Base-by-base conservation (phyloP, 2,888 invertebrate species). In the Camponotus fellah region DNA sequence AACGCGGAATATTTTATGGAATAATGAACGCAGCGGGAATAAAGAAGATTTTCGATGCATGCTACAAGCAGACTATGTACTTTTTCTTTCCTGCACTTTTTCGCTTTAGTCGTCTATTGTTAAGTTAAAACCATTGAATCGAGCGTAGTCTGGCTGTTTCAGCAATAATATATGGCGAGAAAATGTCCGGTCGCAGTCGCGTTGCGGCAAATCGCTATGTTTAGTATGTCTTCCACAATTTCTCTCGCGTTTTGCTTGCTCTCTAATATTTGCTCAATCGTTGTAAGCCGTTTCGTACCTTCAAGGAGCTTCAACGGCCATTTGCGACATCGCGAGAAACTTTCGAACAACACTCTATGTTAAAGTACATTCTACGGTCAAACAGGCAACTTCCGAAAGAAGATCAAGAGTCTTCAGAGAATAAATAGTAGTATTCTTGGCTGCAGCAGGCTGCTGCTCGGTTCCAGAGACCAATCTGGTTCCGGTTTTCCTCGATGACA, bases 121-220 rank as follows among this genome's bases (percentile, higher is more conserved):
- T 76, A 40, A 65, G 75, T 64, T 76, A 40, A 65, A 65, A 26
- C 53, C 53, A 76, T 37, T 76, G 40, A 76, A 66, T 76, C 40
- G 65, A 76, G 26, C n/a, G 17, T 40, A 53, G 53, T 17, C 17
- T 4, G 17, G 40, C 12, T 40, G 26, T 53, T 65, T 17, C 26
- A 76, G n/a, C 12, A 12, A 40, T 65, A 76, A 76, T 76, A 66
- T 53, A 10, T 6, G 8, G 17, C 53, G 65, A n/a, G 26, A 40
- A 65, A 75, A 65, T 26, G n/a, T 66, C 2, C n/a, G 40, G 9
- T 65, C 8, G 37, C 26, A 64, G n/a, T 34, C 21, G 56, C 56
- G 37, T 37, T 40, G 37, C 6, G 40, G n/a, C 40, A 1, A 76
- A 66, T 26, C 26, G 26, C 37, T 53, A 65, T 56, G 65, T 76